Percentiles rank a stretch among this genome's conserved stretches.
Conservation (phyloP, 2,113 vertebrate species). For the Pterocles gutturalis region DNA sequence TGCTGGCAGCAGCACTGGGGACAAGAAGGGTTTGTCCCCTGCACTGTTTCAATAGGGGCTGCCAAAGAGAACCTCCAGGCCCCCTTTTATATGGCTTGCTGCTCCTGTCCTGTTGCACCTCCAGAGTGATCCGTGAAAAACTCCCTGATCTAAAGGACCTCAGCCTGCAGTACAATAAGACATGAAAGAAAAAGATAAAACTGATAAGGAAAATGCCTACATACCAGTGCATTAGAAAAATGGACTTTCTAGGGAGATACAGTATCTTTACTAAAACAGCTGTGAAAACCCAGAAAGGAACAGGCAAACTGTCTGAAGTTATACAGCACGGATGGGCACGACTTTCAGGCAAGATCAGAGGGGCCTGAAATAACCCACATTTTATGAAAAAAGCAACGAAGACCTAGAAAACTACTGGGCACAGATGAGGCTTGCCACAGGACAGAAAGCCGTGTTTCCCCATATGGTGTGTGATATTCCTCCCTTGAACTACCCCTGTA, state of each 20-base stretch:
- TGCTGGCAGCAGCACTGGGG: rapidly evolving
- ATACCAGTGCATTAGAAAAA: background rate
- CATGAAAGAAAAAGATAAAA: background rate
- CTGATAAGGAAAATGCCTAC: background rate
- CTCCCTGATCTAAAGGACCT: background rate
- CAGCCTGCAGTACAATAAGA: background rate
- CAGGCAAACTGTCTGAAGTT: background rate
- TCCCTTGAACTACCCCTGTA: background rate
- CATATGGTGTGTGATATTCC: background rate
- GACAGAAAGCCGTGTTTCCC: background rate
- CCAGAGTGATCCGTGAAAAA: background rate
- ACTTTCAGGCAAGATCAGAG: background rate
- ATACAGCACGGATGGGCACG: background rate
- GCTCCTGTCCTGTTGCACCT: background rate
- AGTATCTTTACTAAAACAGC: background rate
- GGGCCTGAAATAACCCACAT: background rate
- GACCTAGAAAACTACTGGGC: background rate
- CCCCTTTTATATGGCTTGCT: background rate
- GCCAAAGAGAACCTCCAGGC: background rate
- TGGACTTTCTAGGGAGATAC: background rate
- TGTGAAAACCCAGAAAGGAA: background rate
- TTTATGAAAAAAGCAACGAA: background rate
- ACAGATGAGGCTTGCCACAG: background rate
- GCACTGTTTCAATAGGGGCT: background rate
- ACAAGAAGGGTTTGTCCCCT: background rate